Percentiles rank a stretch among this genome's conserved stretches.
These are phyloP conservation scores for Myanophis thanlyinensis DNA, from an alignment of 2,113 vertebrate genomes.

Conservation along the genomic window DNA sequence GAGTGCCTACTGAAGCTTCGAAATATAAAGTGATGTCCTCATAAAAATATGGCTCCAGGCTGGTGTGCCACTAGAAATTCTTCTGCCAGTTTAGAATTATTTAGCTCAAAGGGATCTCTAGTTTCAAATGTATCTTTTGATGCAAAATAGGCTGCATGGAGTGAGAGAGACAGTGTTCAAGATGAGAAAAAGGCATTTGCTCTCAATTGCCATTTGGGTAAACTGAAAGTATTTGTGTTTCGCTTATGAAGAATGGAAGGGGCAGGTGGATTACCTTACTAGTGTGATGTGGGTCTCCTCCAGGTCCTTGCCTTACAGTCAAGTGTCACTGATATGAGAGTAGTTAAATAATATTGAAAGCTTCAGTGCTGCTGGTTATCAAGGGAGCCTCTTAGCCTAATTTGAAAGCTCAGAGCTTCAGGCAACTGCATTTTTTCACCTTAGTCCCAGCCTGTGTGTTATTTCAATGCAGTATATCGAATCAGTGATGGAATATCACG, in stretches of 20 bases:
- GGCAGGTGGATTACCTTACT: constrained; percentile 46
- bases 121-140: constrained; percentile 82
- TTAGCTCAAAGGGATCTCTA: constrained; percentile 77
- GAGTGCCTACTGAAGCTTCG: constrained; percentile 76
- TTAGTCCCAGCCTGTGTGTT: background rate
- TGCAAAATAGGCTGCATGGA: constrained; percentile 77
- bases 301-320: constrained; percentile 13
- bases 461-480: constrained; percentile 64
- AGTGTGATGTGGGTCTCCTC: background rate
- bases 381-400: constrained; percentile 75
- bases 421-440: constrained; percentile 60
- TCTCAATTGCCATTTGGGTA: constrained; percentile 59
- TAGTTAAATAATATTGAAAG: constrained; percentile 67
- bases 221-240: constrained; percentile 57
- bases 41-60: constrained; percentile 82
- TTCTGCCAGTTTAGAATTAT: constrained; percentile 82
- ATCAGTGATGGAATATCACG: constrained; percentile 65
- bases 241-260: constrained; percentile 45
- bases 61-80: constrained; percentile 80
- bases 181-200: constrained; percentile 54
- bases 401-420: constrained; percentile 75
- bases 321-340: constrained; percentile 40
- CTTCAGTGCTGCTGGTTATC: constrained; percentile 67
- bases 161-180: constrained; percentile 67
- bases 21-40: constrained; percentile 87